Percentiles rank a stretch among this genome's conserved stretches.
phyloP scores from a whole-genome alignment of 2,113 vertebrate species.

The Gracilinanus agilis region DNA sequence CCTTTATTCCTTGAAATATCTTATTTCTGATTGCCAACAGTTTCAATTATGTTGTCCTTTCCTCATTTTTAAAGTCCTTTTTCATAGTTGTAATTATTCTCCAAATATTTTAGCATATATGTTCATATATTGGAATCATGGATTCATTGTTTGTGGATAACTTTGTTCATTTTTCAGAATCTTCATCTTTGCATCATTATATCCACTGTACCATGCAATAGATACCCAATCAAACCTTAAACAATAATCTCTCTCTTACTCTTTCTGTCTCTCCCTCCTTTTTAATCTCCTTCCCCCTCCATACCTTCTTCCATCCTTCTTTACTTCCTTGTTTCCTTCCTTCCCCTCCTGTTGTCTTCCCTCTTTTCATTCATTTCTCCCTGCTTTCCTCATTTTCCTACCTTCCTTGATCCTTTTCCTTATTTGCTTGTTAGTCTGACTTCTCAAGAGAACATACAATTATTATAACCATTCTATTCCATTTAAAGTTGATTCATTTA shows the following conservation, averaged over 20 bases:
- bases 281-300: no score
- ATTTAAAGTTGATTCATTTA: constrained; percentile 7
- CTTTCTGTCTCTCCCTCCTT: no score
- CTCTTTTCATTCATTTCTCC: no score
- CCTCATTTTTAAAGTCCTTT: background rate
- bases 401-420: background rate
- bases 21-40: background rate
- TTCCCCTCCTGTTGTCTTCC: background rate
- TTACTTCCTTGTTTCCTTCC: background rate
- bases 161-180: background rate
- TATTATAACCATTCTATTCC: background rate
- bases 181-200: background rate
- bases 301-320: background rate
- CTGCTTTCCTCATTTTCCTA: background rate
- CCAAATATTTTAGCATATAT: background rate
- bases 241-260: background rate
- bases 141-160: background rate
- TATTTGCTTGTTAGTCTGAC: background rate
- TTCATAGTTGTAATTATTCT: background rate
- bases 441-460: background rate
- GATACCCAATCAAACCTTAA: background rate
- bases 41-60: background rate
- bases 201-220: background rate
- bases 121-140: background rate
- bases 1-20: background rate